These are phyloP conservation scores for Hydrocynus forskahlii DNA, from an alignment of 2,797 vertebrate genomes.

Conservation along the genomic window DNA sequence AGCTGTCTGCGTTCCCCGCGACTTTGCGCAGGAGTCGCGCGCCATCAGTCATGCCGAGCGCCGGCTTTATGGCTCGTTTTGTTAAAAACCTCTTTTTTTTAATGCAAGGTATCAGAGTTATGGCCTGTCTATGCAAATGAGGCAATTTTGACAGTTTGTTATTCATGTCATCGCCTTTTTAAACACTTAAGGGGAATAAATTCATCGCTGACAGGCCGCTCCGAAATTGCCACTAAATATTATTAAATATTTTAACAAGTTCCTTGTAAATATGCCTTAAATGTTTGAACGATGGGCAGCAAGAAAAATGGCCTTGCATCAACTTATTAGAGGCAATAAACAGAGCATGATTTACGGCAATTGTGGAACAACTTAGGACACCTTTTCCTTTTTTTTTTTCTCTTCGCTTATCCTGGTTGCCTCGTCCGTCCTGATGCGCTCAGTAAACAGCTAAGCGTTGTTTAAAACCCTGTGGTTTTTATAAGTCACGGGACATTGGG, in stretches of 20 bases:
- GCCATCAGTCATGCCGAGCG: slow-evolving; percentile 82
- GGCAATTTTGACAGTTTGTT: slow-evolving; percentile 85
- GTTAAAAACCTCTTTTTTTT: slow-evolving; percentile 87
- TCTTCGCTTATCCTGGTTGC: slow-evolving; percentile 72
- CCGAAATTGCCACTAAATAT: slow-evolving; percentile 89
- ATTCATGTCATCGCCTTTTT: slow-evolving; percentile 87
- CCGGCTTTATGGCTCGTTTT: slow-evolving; percentile 86
- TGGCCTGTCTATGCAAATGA: slow-evolving; percentile 85
- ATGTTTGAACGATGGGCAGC: slow-evolving; percentile 85
- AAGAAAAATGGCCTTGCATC: slow-evolving; percentile 87
- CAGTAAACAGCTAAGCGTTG: slow-evolving; percentile 72
- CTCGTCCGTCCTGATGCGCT: slow-evolving; percentile 75
- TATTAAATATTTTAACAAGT: slow-evolving; percentile 92
- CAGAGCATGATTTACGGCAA: slow-evolving; percentile 78
- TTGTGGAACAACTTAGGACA: slow-evolving; percentile 76
- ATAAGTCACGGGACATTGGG: slow-evolving; percentile 70
- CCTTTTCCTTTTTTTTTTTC: slow-evolving; percentile 41
- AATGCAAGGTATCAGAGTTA: slow-evolving; percentile 86
- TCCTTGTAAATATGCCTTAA: slow-evolving; percentile 89
- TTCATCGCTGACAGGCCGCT: slow-evolving; percentile 77
- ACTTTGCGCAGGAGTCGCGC: slow-evolving; percentile 77
- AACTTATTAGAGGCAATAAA: slow-evolving; percentile 89
- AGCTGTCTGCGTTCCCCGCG: slow-evolving; percentile 68
- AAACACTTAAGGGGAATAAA: slow-evolving; percentile 87
- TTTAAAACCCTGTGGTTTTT: slow-evolving; percentile 76